Evolutionary conservation across 1,140 invertebrate species (phyloP).

Genomic region (Leguminivora glycinivorella): DNA sequence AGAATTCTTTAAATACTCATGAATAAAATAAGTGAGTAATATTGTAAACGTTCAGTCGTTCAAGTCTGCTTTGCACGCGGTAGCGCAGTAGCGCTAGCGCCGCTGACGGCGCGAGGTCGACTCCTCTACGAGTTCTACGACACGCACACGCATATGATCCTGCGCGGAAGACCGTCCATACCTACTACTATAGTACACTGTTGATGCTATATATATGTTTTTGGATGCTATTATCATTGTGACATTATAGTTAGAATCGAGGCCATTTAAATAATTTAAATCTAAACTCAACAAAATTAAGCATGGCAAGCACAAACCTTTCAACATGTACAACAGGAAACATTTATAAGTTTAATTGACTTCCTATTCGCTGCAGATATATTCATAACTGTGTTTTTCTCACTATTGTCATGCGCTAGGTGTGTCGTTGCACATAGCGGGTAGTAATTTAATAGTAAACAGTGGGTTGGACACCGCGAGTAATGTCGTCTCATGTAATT

Average conservation of each 20-base stretch:
- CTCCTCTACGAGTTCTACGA: slow-evolving; percentile 25
- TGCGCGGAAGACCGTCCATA: not conserved
- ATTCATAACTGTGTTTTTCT: slow-evolving; percentile 23
- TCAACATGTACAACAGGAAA: slow-evolving; percentile 5
- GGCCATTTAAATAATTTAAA: not conserved
- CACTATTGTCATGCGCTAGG: slow-evolving; percentile 14
- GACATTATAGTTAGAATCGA: slow-evolving; percentile 8
- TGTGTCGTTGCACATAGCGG: not conserved
- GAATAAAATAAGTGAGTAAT: not conserved
- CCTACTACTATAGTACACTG: not conserved
- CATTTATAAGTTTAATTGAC: slow-evolving; percentile 17
- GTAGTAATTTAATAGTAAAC: slow-evolving; percentile 4
- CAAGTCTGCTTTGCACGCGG: slow-evolving; percentile 40
- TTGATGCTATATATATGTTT: no score
- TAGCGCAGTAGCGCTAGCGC: slow-evolving; percentile 42
- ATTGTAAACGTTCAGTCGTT: slow-evolving; percentile 44
- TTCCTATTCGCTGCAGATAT: slow-evolving; percentile 15
- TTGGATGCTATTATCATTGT: no score
- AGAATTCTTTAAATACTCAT: not conserved
- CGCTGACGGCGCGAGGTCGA: slow-evolving; percentile 49
- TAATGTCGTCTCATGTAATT: slow-evolving; percentile 17
- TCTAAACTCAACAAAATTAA: slow-evolving; percentile 5
- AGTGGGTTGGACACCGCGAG: slow-evolving; percentile 1
- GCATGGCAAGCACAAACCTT: not conserved
- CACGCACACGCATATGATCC: slow-evolving; percentile 3